A percentile compares a stretch with the other conserved stretches of the same genome.
phyloP scores from a whole-genome alignment of 2,888 invertebrate species.

The Lacanobia wlatinum region DNA sequence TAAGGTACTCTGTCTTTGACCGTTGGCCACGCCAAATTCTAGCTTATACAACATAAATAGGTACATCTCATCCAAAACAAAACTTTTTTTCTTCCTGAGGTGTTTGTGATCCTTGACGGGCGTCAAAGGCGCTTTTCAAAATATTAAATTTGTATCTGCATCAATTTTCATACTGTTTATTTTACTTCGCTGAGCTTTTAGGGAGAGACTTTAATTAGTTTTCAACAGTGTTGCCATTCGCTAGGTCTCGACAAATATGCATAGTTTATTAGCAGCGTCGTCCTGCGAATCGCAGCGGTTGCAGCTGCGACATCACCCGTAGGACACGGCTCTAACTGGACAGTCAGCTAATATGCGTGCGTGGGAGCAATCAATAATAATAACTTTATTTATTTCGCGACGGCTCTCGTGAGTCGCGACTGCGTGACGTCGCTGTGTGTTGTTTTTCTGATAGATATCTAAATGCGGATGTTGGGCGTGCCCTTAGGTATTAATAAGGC shows the following conservation, averaged over 20 bases:
- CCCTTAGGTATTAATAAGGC: constrained; percentile 10
- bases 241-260: background rate
- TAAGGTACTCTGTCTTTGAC: background rate
- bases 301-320: background rate
- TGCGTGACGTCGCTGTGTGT: constrained; percentile 47
- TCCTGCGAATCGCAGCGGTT: background rate
- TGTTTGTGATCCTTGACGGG: no score
- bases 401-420: constrained; percentile 54
- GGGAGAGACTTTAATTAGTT: background rate
- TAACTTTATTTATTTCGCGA: constrained; percentile 53
- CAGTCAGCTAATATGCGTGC: constrained; percentile 37
- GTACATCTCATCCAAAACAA: no score
- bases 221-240: background rate
- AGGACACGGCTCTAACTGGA: constrained; percentile 6
- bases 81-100: no score
- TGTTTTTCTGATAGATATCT: constrained; percentile 48
- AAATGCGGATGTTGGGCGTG: constrained; percentile 9
- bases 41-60: background rate
- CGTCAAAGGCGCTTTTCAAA: no score
- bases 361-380: constrained; percentile 50
- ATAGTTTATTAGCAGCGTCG: background rate
- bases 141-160: no score
- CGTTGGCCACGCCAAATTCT: background rate
- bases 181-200: background rate
- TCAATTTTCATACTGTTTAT: no score